Percentiles rank a stretch among this genome's conserved stretches.
phyloP scores from a whole-genome alignment of 2,797 vertebrate species.

The Paguma larvata region DNA sequence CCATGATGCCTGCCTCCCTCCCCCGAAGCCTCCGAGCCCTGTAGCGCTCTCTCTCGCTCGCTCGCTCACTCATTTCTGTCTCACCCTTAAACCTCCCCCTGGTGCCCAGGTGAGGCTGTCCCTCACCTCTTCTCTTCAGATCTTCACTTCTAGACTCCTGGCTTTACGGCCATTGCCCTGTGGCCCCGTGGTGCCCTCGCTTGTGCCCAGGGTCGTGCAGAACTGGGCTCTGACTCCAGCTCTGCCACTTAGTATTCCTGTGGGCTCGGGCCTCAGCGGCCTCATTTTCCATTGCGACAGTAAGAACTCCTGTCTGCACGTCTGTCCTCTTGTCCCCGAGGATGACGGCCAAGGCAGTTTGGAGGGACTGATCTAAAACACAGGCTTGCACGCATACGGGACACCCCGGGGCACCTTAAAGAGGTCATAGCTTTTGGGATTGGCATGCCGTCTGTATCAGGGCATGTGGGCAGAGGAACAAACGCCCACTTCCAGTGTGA shows the following conservation, averaged over 20 bases:
- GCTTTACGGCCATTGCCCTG: neutral
- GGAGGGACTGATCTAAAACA: neutral
- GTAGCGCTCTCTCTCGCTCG: neutral
- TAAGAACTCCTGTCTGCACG: neutral
- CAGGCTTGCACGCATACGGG: neutral
- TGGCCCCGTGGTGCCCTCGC: rapidly evolving
- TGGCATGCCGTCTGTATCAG: neutral
- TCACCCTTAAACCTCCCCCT: neutral
- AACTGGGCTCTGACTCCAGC: neutral
- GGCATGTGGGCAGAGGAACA: neutral
- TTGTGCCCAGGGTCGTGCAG: neutral
- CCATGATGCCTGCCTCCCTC: neutral
- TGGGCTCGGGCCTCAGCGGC: neutral
- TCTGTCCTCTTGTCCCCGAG: neutral
- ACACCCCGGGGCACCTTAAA: neutral
- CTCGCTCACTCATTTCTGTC: neutral
- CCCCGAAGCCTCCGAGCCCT: neutral
- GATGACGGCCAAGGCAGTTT: neutral
- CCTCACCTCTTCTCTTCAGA: neutral
- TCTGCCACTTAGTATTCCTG: neutral
- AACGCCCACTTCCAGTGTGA: neutral
- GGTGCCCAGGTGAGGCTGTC: neutral
- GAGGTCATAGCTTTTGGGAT: neutral
- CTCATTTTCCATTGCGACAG: neutral
- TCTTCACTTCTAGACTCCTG: neutral